Base-by-base conservation (phyloP, 1,140 invertebrate genomes). In the Brachionus angularis region DNA sequence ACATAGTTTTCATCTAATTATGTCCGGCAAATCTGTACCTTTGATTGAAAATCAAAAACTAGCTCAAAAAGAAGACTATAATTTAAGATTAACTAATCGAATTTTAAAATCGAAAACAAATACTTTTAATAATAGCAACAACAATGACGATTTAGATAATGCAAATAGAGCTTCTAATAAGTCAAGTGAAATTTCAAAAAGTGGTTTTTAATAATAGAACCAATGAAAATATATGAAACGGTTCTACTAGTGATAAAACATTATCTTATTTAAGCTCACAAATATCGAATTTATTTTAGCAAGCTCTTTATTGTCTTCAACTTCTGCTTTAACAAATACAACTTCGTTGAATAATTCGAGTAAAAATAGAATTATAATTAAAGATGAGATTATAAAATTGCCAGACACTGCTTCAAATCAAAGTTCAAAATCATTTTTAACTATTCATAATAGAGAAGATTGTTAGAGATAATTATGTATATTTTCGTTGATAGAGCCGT, bases 401-500 rank as follows among this genome's bases (percentile, higher is more conserved):
- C 62, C 62, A 5, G 62, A 46, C 25, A 67, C 62, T 5, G 7
- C 16, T 12, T n/a, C 36, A 8, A 67, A 67, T 31, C 42, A 67
- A 47, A 47, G 46, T n/a, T 47, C 8, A n/a, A 46, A 50, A 12
- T 29, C 16, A 10, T 67, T 47, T 50, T 29, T 67, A 3, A 46
- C 47, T 10, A 67, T 67, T 47, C 62, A 67, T 27, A 67, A 67
- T 50, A 7, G 47, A 21, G 62, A 67, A 47, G 33, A n/a, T 7
- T 5, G 25, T 50, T 39, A 67, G 12, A 47, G 62, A 23, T 31
- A 36, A 46, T 21, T 67, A 31, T 47, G 42, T 23, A 29, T 67
- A n/a, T 47, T 50, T n/a, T 34, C 42, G 5, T 50, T 67, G 33
- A 67, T 67, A 5, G 62, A 67, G 23, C 62, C 62, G 25, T 67